Conservation (phyloP, 2,888 invertebrate genomes). For the Abrostola tripartita region DNA sequence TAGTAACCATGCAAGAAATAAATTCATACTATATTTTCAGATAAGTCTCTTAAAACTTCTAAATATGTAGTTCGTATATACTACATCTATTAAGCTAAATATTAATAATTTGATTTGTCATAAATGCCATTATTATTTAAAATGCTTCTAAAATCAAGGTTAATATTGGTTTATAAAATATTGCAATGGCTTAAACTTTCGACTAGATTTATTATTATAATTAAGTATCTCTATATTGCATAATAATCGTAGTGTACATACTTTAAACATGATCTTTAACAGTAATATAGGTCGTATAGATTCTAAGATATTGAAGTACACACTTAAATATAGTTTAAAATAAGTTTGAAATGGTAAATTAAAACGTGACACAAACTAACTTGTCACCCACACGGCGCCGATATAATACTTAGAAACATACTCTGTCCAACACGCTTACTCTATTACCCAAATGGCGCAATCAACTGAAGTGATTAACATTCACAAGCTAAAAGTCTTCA, state of each 20-base stretch:
- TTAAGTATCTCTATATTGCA: conserved; percentile 81
- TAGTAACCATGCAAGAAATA: conserved; percentile 75
- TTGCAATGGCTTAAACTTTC: conserved; percentile 87
- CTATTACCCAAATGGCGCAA: conserved; percentile 41
- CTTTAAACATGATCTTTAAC: conserved; percentile 44
- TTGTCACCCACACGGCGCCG: conserved; percentile 31
- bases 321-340: conserved; percentile 44
- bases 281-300: conserved; percentile 48
- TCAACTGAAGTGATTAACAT: conserved; percentile 27
- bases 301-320: conserved; percentile 47
- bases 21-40: conserved; percentile 50
- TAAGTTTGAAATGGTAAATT: conserved; percentile 51
- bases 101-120: conserved; percentile 61
- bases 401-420: conserved; percentile 48
- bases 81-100: conserved; percentile 40
- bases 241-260: conserved; percentile 54
- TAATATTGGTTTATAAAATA: conserved; percentile 75
- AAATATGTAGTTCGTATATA: conserved; percentile 47
- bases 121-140: conserved; percentile 70
- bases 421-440: conserved; percentile 31
- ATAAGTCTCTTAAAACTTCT: conserved; percentile 56
- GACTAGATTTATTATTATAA: conserved; percentile 87
- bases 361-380: conserved; percentile 25
- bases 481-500: conserved; percentile 20
- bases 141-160: conserved; percentile 63